These are phyloP conservation scores for Rugalucina vietnamica DNA, from an alignment of 2,888 invertebrate species.

Conservation along the genomic window DNA sequence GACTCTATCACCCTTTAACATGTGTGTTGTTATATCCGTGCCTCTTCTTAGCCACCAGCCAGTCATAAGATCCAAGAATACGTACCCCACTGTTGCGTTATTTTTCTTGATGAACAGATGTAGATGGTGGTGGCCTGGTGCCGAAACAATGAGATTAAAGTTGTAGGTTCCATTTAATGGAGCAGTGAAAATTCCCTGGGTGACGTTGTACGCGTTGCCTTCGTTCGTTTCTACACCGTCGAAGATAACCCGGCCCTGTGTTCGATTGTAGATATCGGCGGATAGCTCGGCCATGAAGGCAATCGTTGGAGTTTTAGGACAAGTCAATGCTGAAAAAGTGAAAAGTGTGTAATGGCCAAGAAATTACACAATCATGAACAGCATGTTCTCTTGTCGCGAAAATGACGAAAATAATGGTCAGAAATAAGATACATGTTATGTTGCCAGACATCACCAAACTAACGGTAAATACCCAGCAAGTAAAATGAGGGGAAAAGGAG, in stretches of 20 bases:
- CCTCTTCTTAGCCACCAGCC: neutral
- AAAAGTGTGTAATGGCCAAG: too few relatives aligned
- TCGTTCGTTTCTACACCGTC: slow-evolving; percentile 12
- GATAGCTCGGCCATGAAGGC: slow-evolving; percentile 24
- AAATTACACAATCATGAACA: too few relatives aligned
- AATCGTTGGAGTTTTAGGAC: neutral
- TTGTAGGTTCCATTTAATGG: slow-evolving; percentile 16
- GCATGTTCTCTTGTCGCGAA: neutral
- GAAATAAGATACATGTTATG: neutral
- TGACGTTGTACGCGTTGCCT: neutral
- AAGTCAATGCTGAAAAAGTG: neutral
- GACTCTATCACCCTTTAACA: neutral
- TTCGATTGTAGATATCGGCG: neutral
- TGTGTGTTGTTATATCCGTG: neutral
- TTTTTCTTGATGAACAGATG: slow-evolving; percentile 21
- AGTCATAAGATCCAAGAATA: neutral
- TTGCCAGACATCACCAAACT: neutral
- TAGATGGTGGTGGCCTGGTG: neutral
- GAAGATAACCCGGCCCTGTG: slow-evolving; percentile 12
- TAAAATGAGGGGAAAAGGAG: too few relatives aligned
- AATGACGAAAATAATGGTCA: neutral
- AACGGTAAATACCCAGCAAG: too few relatives aligned
- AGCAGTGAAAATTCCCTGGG: neutral
- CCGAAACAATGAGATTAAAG: slow-evolving; percentile 6
- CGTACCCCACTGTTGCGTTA: neutral